Evolutionary conservation across 2,113 vertebrate species (phyloP), one percentile per base, ranked within the genome.

Genomic region (Oophaga pumilio): DNA sequence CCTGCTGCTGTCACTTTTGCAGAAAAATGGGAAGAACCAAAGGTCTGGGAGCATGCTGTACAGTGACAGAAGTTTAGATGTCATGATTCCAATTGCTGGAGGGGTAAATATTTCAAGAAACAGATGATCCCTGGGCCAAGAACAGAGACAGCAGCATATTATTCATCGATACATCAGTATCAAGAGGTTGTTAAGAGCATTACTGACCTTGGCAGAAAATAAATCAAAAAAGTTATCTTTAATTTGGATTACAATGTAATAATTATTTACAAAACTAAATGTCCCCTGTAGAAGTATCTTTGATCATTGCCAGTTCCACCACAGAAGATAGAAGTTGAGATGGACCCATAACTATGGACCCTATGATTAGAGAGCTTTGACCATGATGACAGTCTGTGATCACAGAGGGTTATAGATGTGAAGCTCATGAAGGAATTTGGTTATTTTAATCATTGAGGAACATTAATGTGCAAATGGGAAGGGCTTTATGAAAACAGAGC

Each of bases 41-140:
- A 59, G 59, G 60, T 86, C 24, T 28, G 53, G 76, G 49, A 69
- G 62, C 62, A 6, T 28, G 14, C 60, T 56, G 76, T 79, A 79
- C 76, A 79, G 11, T 86, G 76, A 53, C 4, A 13, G 60, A 50
- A 52, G 56, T 68, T 11, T 22, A 52, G 24, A 50, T 53, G 22
- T 66, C 73, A 76, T 53, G 43, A 59, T 53, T 64, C 78, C 43
- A 86, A 20, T 69, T 69, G 76, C 76, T 53, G 17, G 33, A 66
- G 85, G 76, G 59, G 33, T 79, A 57, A 86, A 79, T 86, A 79
- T 80, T 80, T 79, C 74, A 33, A 53, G 10, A 79, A 52, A 62
- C 85, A 79, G 76, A 56, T 85, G 84, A 85, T 77, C 57, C 43
- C 73, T 76, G 43, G 59, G 71, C 60, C 79, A 78, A 86, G 76